phyloP scores from a whole-genome alignment of 2,113 vertebrate species.

The Cricetomys ansorgei region DNA sequence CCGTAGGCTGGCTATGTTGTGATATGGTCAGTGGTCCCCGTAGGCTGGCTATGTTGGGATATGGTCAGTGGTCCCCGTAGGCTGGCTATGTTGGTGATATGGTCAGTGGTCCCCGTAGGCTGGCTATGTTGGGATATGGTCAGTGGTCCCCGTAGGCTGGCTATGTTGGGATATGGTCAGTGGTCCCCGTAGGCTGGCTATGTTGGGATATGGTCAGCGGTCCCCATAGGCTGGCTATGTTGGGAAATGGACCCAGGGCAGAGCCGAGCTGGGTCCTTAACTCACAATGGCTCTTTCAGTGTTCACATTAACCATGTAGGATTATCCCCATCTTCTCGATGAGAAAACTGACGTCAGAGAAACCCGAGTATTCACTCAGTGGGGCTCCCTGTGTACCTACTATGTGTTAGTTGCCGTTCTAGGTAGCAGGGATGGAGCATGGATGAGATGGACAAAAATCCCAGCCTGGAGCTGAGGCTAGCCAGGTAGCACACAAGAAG shows the following conservation, averaged over 20 bases:
- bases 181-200: background rate
- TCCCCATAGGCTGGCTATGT: background rate
- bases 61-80: background rate
- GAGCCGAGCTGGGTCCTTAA: background rate
- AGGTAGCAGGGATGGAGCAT: background rate
- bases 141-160: background rate
- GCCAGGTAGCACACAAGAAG: background rate
- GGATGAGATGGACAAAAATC: background rate
- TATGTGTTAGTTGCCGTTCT: background rate
- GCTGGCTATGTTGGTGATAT: background rate
- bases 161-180: background rate
- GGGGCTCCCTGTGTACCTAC: background rate
- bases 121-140: background rate
- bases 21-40: background rate
- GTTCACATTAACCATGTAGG: background rate
- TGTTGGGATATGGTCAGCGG: background rate
- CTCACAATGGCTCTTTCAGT: background rate
- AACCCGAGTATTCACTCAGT: background rate
- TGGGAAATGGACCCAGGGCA: background rate
- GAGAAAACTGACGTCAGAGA: background rate
- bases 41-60: background rate
- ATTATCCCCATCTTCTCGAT: background rate
- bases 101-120: background rate
- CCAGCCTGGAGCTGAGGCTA: background rate
- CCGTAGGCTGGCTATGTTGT: background rate